Conservation (phyloP, 2,888 invertebrate genomes). For the Nomada fabriciana region DNA sequence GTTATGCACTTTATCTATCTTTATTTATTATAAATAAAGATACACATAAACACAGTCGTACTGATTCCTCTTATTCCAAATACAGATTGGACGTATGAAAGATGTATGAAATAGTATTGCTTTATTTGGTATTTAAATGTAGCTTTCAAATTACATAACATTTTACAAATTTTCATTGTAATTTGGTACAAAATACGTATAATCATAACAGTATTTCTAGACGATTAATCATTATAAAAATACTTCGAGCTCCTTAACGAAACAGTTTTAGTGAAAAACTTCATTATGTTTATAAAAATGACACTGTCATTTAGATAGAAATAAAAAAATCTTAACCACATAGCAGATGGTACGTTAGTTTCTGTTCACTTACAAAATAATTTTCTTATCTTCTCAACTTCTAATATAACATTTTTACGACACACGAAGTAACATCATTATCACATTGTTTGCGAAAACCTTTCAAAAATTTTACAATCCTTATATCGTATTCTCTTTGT, state of each 20-base stretch:
- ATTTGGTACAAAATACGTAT: conserved; percentile 47
- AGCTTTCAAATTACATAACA: conserved; percentile 23
- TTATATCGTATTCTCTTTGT: conserved; percentile 13
- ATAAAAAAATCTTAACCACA: conserved; percentile 31
- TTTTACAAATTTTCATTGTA: conserved; percentile 25
- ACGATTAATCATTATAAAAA: conserved; percentile 54
- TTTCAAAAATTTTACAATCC: conserved; percentile 38
- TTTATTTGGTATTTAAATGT: conserved; percentile 46
- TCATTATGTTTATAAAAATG: conserved; percentile 50
- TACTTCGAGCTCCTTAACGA: conserved; percentile 39
- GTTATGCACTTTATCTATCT: conserved; percentile 36
- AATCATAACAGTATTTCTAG: conserved; percentile 53
- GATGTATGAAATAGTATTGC: conserved; percentile 37
- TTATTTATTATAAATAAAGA: conserved; percentile 45
- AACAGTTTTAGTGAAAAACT: conserved; percentile 34
- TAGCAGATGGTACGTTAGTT: conserved; percentile 21
- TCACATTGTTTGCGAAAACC: conserved; percentile 55
- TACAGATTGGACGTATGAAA: background rate
- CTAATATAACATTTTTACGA: conserved; percentile 50
- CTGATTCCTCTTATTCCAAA: conserved; percentile 3
- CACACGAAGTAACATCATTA: conserved; percentile 50
- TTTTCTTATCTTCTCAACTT: conserved; percentile 49
- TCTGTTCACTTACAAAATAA: conserved; percentile 39
- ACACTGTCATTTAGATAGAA: conserved; percentile 20
- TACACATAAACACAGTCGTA: conserved; percentile 19